phyloP scores from a whole-genome alignment of 1,140 invertebrate genomes.

The Polypedilum vanderplanki region DNA sequence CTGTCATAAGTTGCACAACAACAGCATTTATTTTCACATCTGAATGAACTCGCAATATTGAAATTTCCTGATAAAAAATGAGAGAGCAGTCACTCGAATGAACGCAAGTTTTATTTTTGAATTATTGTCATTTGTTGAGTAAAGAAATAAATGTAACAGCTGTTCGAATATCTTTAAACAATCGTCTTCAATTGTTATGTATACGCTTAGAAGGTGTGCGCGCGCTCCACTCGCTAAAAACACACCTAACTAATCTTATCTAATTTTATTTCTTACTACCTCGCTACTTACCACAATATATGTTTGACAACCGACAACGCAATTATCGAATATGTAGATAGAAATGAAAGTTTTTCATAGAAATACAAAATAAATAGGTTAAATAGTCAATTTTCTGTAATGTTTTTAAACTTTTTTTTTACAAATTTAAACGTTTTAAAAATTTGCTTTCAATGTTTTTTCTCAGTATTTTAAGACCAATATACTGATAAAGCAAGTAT shows the following conservation, averaged over 20 bases:
- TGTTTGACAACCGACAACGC: not conserved
- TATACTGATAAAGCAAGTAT: too few species aligned
- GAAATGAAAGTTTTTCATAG: not conserved
- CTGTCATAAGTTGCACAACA: not conserved
- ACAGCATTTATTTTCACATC: not conserved
- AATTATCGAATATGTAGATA: not conserved
- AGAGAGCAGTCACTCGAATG: not conserved
- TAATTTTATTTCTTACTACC: not conserved
- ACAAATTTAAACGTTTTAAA: too few species aligned
- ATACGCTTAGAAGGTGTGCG: not conserved
- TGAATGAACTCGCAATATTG: constrained; percentile 4
- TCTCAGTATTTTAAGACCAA: too few species aligned
- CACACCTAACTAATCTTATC: constrained; percentile 14
- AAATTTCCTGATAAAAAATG: not conserved
- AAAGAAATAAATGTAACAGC: constrained; percentile 19
- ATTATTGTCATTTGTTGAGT: not conserved
- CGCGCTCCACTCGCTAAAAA: not conserved
- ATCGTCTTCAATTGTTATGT: not conserved
- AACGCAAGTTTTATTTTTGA: not conserved
- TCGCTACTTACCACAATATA: constrained; percentile 3
- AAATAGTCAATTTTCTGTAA: too few species aligned
- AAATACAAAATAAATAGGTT: too few species aligned
- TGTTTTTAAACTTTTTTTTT: too few species aligned
- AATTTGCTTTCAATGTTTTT: not conserved
- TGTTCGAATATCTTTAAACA: constrained; percentile 7